Base-by-base conservation (phyloP, 2,888 invertebrate genomes). In the Polydrusus cervinus region DNA sequence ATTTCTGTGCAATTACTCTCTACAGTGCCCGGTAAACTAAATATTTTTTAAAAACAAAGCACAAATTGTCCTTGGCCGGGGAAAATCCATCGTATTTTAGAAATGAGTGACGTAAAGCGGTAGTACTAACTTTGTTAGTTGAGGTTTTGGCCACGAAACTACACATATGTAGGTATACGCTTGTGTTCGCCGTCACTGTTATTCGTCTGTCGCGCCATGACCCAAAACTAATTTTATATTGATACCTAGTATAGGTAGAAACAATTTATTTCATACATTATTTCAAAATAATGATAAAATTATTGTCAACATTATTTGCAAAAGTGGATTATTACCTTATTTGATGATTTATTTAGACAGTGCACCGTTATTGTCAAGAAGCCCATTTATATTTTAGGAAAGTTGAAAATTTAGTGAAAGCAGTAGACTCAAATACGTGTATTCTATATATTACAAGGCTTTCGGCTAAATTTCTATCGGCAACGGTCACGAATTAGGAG, bases 391-490 rank as follows among this genome's bases (percentile, higher is more conserved):
- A 65, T 79, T 79, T 79, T 77, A 78, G 74, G 78, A 79, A 79
- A 78, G 80, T 74, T 78, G 77, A 76, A 75, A 79, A 78, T 80
- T 75, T 65, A 78, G 80, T 78, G 80, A 80, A 81, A 81, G 80
- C 78, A 25, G 73, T 49, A 18, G 47, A 57, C 69, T 64, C 57
- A 40, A 60, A 53, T 72, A 66, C 66, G 72, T 68, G 78, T 73
- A 76, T 78, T 78, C 78, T 71, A 79, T 77, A 78, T 62, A 71
- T 69, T 70, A 77, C 66, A 72, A 75, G 79, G 80, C 83, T 84
- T 83, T 83, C 81, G 83, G 84, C 83, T 75, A 82, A 82, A 84
- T 84, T 83, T 84, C 83, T 83, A 82, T 81, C 78, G 76, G 75
- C 77, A 74, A 25, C 74, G 78, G 81, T 83, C 82, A 83, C 83